Evolutionary conservation across 2,888 invertebrate species (phyloP), one percentile per base, ranked within the genome.

Genomic region (Chorisops tibialis): DNA sequence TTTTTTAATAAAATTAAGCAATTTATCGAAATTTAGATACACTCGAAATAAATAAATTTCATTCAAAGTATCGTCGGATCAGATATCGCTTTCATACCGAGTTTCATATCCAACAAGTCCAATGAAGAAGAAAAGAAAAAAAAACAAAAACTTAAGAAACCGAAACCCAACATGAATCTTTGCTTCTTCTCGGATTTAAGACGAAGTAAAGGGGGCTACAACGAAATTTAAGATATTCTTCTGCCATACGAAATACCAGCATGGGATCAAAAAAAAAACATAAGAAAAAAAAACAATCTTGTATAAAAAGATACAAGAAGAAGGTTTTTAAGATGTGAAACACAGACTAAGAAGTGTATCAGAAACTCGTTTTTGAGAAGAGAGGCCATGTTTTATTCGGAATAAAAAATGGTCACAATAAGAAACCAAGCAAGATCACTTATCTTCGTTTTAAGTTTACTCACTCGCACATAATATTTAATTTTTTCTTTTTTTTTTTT

Each of bases 11-110:
- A 70, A 75, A 75, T 75, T 76, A 75, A 75, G 76, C 74, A 74
- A 74, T 76, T 76, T 70, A 72, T 70, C 71, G 74, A 71, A 74
- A 75, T 75, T 75, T 74, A 74, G 73, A 74, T 73, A 74, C 75
- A 76, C 74, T 73, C 74, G 73, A 71, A 68, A 71, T 72, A 71
- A 71, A 76, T 75, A 75, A 74, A 76, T 75, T 73, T 70, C 62
- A 64, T 67, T 68, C 67, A 68, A 68, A 67, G 66, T 70, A 71
- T 62, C 59, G 60, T 65, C n/a, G n/a, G n/a, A 65, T 43, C 51
- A 51, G 24, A 61, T 37, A 37, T n/a, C 62, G 54, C 56, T 30
- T 63, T 35, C 47, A 12, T 47, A 0, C 39, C 43, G 30, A 9
- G 43, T 62, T 51, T 30, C 30, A 30, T 9, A 30, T 30, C 5